Conservation (phyloP, 1,140 invertebrate genomes). For the Rhopalosiphum maidis region DNA sequence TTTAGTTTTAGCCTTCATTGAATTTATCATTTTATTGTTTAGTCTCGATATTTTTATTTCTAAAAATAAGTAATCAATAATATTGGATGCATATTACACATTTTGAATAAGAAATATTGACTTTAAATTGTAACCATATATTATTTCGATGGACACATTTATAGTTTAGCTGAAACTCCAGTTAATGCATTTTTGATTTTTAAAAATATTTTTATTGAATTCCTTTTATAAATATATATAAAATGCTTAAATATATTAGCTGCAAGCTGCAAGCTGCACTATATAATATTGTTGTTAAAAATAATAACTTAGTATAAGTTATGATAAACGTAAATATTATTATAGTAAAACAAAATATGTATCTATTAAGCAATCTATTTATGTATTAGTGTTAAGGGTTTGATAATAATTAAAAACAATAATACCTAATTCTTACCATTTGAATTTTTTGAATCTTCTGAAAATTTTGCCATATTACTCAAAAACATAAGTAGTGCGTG, state of each 20-base stretch:
- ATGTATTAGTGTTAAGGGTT: too few relatives aligned
- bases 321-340: too few relatives aligned
- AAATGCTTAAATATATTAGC: too few relatives aligned
- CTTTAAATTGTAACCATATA: neutral
- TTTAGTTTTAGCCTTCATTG: neutral
- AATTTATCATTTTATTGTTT: neutral
- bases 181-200: neutral
- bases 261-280: too few relatives aligned
- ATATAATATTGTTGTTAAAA: too few relatives aligned
- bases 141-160: neutral
- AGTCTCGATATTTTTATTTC: neutral
- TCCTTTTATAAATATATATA: neutral
- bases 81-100: neutral
- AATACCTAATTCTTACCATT: slow-evolving; percentile 10
- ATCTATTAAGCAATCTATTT: too few relatives aligned
- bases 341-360: too few relatives aligned
- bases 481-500: slow-evolving; percentile 83
- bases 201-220: neutral
- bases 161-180: neutral
- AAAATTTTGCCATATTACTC: slow-evolving; percentile 76
- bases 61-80: neutral
- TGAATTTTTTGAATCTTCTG: slow-evolving; percentile 69
- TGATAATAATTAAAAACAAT: neutral
- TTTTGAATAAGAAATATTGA: neutral
- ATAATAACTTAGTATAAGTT: too few relatives aligned